Evolutionary conservation across 1,140 invertebrate species (phyloP).

Genomic region (Philaenus spumarius): DNA sequence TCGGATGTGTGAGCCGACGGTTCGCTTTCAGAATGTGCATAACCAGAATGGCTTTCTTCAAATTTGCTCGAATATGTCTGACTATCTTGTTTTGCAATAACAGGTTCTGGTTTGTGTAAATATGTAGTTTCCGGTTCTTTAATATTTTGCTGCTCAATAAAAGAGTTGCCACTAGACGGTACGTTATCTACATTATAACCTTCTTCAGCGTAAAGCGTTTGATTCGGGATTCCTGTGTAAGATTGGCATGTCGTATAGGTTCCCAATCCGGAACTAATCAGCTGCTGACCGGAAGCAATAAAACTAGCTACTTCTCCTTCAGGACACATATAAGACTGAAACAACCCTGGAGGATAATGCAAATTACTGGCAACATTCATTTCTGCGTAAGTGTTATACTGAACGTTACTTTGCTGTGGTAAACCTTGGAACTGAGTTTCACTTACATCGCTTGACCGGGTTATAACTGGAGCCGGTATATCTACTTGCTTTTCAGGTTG

Average conservation of each 20-base stretch:
- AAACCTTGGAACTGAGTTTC: too few species aligned
- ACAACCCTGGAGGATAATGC: slow-evolving; percentile 8
- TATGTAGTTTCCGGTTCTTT: too few species aligned
- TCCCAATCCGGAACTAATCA: slow-evolving; percentile 39
- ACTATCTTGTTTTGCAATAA: too few species aligned
- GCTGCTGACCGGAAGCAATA: slow-evolving; percentile 43
- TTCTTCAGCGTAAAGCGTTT: slow-evolving; percentile 3
- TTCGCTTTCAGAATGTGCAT: slow-evolving; percentile 1
- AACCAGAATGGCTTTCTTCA: slow-evolving; percentile 5
- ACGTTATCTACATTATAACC: neutral
- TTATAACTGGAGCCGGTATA: too few species aligned
- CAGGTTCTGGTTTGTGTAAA: too few species aligned
- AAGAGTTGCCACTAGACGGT: neutral
- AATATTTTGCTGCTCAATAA: neutral
- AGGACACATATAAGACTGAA: slow-evolving; percentile 10
- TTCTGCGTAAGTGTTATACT: neutral
- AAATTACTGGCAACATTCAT: neutral
- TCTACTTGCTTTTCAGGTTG: too few species aligned
- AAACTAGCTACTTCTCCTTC: slow-evolving; percentile 42
- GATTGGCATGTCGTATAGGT: slow-evolving; percentile 33
- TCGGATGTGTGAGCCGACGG: slow-evolving; percentile 5
- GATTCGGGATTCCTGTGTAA: slow-evolving; percentile 3
- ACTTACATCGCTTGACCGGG: too few species aligned
- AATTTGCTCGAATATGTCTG: neutral
- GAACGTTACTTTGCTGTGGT: neutral